Percentiles rank a stretch among this genome's conserved stretches.
Conservation (phyloP, 2,888 invertebrate species). For the Epirrhoe alternata region DNA sequence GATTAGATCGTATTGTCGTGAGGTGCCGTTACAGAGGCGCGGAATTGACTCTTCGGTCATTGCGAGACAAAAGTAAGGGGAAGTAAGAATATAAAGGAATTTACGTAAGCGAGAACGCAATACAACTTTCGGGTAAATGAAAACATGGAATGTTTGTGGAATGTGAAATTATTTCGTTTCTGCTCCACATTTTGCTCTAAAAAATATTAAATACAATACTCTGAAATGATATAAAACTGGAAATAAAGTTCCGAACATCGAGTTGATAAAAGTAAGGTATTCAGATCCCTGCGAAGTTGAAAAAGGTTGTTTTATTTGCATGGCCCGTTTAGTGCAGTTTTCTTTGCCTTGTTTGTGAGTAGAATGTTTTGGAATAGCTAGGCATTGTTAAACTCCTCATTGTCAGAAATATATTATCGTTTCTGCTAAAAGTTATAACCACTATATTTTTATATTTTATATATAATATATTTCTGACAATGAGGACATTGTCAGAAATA, state of each 20-base stretch:
- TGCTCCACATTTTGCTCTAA: constrained; percentile 10
- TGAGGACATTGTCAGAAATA: too few species aligned
- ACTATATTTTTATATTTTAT: too few species aligned
- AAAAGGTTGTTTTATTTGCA: constrained; percentile 20
- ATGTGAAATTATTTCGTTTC: constrained; percentile 15
- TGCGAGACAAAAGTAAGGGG: constrained; percentile 44
- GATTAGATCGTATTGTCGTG: constrained; percentile 63
- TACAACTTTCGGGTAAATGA: constrained; percentile 27
- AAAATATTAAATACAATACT: background rate
- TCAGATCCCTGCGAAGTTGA: constrained; percentile 4
- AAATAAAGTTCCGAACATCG: background rate
- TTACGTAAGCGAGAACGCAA: constrained; percentile 35
- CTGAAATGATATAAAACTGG: background rate
- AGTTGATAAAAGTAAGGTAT: constrained; percentile 7
- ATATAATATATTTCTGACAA: too few species aligned
- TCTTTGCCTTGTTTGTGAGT: constrained; percentile 24
- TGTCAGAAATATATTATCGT: background rate
- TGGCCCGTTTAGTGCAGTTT: constrained; percentile 20
- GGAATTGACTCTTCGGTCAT: constrained; percentile 56
- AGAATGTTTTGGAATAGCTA: constrained; percentile 2
- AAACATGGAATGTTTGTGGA: constrained; percentile 22
- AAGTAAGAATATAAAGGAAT: constrained; percentile 42
- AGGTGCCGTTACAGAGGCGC: constrained; percentile 51
- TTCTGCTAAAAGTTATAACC: too few species aligned
- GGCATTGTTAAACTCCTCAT: constrained; percentile 14